Evolutionary conservation across 2,797 vertebrate species (phyloP).

Genomic region (Nothura maculosa): DNA sequence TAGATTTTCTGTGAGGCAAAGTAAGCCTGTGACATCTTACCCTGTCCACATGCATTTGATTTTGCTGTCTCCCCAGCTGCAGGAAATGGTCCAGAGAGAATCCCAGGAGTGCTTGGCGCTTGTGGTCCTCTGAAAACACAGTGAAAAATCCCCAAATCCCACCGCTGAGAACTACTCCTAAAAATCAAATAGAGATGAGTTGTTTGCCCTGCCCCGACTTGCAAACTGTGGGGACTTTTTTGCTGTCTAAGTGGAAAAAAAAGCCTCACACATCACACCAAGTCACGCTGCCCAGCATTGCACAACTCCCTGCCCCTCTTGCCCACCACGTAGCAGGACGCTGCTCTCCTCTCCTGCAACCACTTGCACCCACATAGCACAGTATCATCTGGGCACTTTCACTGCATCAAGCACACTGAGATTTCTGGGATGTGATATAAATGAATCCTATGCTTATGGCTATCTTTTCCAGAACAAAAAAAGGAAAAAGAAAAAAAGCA

Average conservation of each 20-base stretch:
- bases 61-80: not conserved
- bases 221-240: not conserved
- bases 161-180: not conserved
- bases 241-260: not conserved
- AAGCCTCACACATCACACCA: not conserved
- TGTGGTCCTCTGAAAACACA: not conserved
- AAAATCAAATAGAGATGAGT: not conserved
- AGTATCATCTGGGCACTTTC: not conserved
- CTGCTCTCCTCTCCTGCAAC: not conserved
- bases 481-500: not conserved
- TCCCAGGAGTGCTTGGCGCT: not conserved
- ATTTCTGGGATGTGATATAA: not conserved
- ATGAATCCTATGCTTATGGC: not conserved
- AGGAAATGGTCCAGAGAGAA: not conserved
- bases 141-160: not conserved
- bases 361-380: not conserved
- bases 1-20: not conserved
- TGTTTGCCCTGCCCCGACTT: not conserved
- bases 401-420: not conserved
- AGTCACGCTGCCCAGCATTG: not conserved
- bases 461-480: not conserved
- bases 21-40: not conserved
- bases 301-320: not conserved
- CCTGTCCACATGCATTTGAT: not conserved
- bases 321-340: accelerated